Percentiles rank a stretch among this genome's conserved stretches.
These are phyloP conservation scores for Ceyx melanurus DNA, from an alignment of 2,113 vertebrate genomes.

Conservation along the genomic window DNA sequence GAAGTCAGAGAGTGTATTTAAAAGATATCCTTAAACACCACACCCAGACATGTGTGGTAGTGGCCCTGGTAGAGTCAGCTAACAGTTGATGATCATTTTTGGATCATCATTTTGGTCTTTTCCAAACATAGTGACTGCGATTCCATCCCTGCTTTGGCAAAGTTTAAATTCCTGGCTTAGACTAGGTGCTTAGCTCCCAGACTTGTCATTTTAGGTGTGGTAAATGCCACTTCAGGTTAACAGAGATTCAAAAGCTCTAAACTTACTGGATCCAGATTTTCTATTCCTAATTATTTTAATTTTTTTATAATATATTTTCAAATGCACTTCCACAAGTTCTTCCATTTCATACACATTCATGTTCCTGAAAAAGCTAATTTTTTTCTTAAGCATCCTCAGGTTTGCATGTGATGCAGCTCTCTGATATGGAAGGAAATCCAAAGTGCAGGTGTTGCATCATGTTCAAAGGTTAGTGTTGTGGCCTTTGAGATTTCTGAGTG, in stretches of 20 bases:
- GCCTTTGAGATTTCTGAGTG: neutral
- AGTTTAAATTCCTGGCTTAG: neutral
- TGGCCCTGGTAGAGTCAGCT: too few species aligned
- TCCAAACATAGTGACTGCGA: too few species aligned
- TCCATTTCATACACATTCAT: neutral
- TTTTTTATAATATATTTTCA: neutral
- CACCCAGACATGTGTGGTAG: too few species aligned
- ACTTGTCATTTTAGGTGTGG: neutral
- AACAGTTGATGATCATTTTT: too few species aligned
- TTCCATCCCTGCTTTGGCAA: neutral
- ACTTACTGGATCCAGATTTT: neutral
- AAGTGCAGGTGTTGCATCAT: neutral
- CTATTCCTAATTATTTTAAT: neutral
- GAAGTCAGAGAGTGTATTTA: neutral
- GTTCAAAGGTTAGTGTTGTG: neutral
- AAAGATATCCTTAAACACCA: too few species aligned
- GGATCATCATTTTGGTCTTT: too few species aligned
- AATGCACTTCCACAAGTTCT: neutral
- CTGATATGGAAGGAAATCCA: accelerated
- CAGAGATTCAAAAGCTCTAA: neutral
- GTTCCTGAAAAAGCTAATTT: neutral
- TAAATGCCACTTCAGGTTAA: neutral
- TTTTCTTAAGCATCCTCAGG: neutral
- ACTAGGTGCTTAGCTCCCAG: neutral
- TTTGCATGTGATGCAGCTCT: neutral